Evolutionary conservation across 2,888 invertebrate species (phyloP), one percentile per base, ranked within the genome.

Genomic region (Andrena haemorrhoa): DNA sequence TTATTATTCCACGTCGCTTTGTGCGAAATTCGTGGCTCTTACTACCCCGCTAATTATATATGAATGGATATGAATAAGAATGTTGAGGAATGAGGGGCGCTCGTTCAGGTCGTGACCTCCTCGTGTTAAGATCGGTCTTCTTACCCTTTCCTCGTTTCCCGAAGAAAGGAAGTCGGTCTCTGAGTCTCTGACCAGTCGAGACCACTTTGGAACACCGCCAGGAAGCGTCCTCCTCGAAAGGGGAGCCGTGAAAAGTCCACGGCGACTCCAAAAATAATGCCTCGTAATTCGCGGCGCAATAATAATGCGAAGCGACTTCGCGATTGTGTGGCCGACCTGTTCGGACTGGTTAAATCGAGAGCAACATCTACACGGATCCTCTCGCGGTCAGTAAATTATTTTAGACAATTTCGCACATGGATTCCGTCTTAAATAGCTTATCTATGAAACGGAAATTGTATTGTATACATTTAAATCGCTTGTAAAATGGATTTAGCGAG

Each of bases 191-290:
- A 26, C 79, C 41, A n/a, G 66, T 73, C 64, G 70, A 33, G 41
- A 75, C 68, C 69, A 83, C 85, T 88, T 80, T 88, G 87, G 85
- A 75, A 3, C 66, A 26, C 0, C 26, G 88, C 88, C 88, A 85
- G 74, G 56, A 53, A 64, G 31, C 79, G 63, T 23, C 56, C 41
- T 56, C 75, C 64, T 65, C 26, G 71, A 80, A 84, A 76, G 79
- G 79, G 72, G 75, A n/a, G 72, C 75, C 75, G 76, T 79, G 82
- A 79, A 86, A 86, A 79, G 82, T 80, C 85, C 65, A 80, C 64
- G 79, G 68, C 64, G 63, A 56, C 63, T 82, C 83, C 73, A 88
- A 88, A 82, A 88, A 86, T 88, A 88, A 86, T 83, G 75, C 58
- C 72, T 47, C 73, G 77, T 74, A 70, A 73, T 84, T 84, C 66